A percentile compares a stretch with the other conserved stretches of the same genome.
phyloP scores from a whole-genome alignment of 1,140 invertebrate species.

The Panulirus ornatus region DNA sequence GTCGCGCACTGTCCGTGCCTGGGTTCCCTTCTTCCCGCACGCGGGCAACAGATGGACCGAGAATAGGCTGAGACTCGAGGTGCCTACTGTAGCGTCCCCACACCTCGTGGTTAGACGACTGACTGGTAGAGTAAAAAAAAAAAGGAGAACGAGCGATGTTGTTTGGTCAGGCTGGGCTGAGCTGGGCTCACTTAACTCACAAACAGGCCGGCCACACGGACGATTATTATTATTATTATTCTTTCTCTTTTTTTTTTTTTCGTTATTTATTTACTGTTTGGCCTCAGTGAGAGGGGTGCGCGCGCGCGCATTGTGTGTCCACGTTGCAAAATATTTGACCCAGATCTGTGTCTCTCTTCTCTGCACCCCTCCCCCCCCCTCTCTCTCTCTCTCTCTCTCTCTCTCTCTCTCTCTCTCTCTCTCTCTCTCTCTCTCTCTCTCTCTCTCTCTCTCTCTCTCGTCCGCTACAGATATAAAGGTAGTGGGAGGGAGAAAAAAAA shows the following conservation, averaged over 20 bases:
- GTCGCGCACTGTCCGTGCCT: not conserved
- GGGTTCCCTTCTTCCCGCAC: not conserved
- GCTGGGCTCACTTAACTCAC: too few relatives aligned
- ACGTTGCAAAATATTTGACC: not conserved
- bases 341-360: not conserved
- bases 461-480: not conserved
- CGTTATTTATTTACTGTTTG: too few relatives aligned
- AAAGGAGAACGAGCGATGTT: not conserved
- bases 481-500: not conserved
- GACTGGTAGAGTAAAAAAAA: not conserved
- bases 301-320: not conserved
- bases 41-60: not conserved
- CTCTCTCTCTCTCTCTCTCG: not conserved
- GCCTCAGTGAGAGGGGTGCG: too few relatives aligned
- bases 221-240: too few relatives aligned
- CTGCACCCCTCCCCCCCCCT: not conserved
- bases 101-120: too few relatives aligned
- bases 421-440: conserved; percentile 17
- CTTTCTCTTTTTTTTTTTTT: too few relatives aligned
- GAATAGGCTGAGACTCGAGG: too few relatives aligned
- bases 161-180: too few relatives aligned
- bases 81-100: too few relatives aligned
- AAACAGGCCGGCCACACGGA: too few relatives aligned
- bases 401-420: conserved; percentile 17
- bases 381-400: conserved; percentile 17